Evolutionary conservation across 2,888 invertebrate genomes (phyloP).

Genomic region (Andricus quercusramuli): DNA sequence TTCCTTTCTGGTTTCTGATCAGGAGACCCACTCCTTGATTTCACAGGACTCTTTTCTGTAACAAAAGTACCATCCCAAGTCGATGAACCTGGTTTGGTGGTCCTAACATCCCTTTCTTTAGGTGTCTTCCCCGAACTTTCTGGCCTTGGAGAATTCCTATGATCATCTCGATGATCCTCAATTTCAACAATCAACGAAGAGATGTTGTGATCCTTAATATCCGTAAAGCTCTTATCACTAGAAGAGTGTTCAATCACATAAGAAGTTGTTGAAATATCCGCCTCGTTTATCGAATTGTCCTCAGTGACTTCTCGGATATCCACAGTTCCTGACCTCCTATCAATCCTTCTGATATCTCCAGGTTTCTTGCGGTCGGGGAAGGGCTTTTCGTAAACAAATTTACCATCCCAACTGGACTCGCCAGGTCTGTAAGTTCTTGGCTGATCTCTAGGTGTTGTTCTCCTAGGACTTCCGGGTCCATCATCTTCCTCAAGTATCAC

Average conservation of each 20-base stretch:
- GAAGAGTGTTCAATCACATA: slow-evolving; percentile 72
- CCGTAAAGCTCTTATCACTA: slow-evolving; percentile 68
- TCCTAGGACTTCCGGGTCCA: slow-evolving; percentile 46
- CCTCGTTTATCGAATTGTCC: slow-evolving; percentile 72
- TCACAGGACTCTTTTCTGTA: slow-evolving; percentile 53
- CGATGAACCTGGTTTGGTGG: slow-evolving; percentile 67
- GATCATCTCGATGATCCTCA: background rate
- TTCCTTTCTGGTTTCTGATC: slow-evolving; percentile 30
- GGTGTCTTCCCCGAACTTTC: slow-evolving; percentile 59
- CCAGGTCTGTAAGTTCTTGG: slow-evolving; percentile 59
- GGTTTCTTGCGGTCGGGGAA: slow-evolving; percentile 46
- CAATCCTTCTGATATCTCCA: slow-evolving; percentile 47
- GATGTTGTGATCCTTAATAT: slow-evolving; percentile 61
- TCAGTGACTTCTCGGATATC: slow-evolving; percentile 70
- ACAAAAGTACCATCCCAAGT: slow-evolving; percentile 72
- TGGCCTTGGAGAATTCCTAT: slow-evolving; percentile 45
- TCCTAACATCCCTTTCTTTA: slow-evolving; percentile 58
- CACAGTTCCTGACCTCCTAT: slow-evolving; percentile 56
- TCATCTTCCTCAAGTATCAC: slow-evolving; percentile 69
- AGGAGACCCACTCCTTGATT: slow-evolving; percentile 45
- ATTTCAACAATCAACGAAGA: slow-evolving; percentile 59
- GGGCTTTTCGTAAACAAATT: slow-evolving; percentile 80
- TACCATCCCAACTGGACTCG: slow-evolving; percentile 81
- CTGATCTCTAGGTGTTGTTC: slow-evolving; percentile 72
- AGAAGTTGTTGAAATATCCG: slow-evolving; percentile 66